These are phyloP conservation scores for Epirrhoe tristata DNA, from an alignment of 2,888 invertebrate genomes.

Conservation along the genomic window DNA sequence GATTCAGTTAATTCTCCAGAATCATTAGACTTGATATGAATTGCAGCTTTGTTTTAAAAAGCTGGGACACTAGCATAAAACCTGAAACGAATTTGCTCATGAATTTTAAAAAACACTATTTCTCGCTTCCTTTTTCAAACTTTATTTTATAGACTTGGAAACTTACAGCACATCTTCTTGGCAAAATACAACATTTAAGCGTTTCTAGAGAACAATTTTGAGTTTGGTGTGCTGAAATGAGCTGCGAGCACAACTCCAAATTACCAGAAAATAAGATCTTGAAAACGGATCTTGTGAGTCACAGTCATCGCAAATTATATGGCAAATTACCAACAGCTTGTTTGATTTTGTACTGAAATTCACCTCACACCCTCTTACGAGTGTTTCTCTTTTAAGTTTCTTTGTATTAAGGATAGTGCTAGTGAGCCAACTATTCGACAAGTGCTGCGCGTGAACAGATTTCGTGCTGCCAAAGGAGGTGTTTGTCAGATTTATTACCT, in stretches of 20 bases:
- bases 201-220: too few species aligned
- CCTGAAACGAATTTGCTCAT: neutral
- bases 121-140: neutral
- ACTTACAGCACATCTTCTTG: neutral
- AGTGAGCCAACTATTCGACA: slow-evolving; percentile 49
- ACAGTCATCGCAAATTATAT: too few species aligned
- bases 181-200: too few species aligned
- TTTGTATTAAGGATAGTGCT: neutral
- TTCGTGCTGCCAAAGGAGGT: slow-evolving; percentile 74
- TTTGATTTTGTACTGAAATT: too few species aligned
- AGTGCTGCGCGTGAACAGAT: slow-evolving; percentile 55
- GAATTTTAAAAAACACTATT: neutral
- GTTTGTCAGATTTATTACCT: slow-evolving; percentile 84
- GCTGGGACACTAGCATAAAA: slow-evolving; percentile 37
- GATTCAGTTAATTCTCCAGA: slow-evolving; percentile 35
- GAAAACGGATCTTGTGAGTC: too few species aligned
- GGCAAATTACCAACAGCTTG: too few species aligned
- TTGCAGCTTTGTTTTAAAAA: slow-evolving; percentile 17
- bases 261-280: too few species aligned
- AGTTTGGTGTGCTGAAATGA: too few species aligned
- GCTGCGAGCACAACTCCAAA: too few species aligned
- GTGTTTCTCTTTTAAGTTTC: too few species aligned
- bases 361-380: too few species aligned
- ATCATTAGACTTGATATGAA: slow-evolving; percentile 43
- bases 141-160: neutral